phyloP scores from a whole-genome alignment of 2,113 vertebrate species.

The Fregata magnificens region DNA sequence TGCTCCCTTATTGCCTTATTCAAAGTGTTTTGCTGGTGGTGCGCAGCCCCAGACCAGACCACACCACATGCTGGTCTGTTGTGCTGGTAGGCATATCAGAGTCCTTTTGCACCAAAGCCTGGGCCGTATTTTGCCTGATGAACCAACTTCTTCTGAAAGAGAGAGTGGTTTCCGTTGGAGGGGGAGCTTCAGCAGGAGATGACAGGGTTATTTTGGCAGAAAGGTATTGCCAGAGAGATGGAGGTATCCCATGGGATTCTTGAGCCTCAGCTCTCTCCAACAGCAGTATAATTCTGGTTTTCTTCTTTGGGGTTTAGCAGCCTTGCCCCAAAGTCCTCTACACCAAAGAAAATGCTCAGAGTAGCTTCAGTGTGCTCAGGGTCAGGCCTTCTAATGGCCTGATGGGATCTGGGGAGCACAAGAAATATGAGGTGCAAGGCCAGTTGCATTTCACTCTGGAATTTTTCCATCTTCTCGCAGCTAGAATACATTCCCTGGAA shows the following conservation, averaged over 20 bases:
- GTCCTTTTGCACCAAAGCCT: neutral
- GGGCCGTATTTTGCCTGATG: neutral
- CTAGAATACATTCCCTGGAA: conserved; percentile 34
- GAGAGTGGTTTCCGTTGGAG: neutral
- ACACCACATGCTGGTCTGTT: neutral
- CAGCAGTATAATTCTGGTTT: neutral
- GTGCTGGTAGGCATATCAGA: neutral
- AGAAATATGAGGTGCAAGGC: conserved; percentile 61
- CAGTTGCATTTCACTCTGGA: conserved; percentile 51
- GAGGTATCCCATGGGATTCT: neutral
- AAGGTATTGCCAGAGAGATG: neutral
- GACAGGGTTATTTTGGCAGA: neutral
- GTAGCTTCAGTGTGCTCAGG: neutral
- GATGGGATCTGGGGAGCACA: conserved; percentile 17
- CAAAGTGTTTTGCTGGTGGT: neutral
- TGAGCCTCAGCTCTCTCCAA: neutral
- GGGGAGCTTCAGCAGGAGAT: neutral
- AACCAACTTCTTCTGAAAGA: neutral
- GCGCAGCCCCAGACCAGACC: neutral
- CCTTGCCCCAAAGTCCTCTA: neutral
- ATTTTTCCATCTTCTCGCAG: conserved; percentile 30
- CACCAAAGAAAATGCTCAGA: neutral
- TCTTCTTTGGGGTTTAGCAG: neutral
- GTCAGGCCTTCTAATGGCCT: conserved; percentile 30
- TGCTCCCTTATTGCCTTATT: neutral